Evolutionary conservation across 53 echinoderm and acorn worm genomes (phyloP).

Genomic region (Crossaster papposus): DNA sequence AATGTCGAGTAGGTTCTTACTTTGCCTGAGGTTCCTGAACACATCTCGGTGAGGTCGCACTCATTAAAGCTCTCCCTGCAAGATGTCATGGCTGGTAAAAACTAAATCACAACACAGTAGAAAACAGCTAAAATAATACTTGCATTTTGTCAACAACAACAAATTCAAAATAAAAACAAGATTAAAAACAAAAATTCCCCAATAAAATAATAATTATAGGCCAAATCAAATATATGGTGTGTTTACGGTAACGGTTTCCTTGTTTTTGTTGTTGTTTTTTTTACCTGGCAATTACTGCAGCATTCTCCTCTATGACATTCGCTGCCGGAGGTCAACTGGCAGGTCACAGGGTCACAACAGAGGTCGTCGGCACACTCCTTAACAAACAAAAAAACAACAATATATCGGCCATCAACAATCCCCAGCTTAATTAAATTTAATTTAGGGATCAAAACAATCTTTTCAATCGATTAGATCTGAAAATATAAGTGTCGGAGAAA

Average conservation of each 20-base stretch:
- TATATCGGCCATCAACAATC: background rate
- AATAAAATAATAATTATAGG: too few relatives aligned
- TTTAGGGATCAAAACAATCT: too few relatives aligned
- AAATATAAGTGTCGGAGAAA: too few relatives aligned
- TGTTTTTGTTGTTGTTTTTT: too few relatives aligned
- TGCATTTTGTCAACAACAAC: background rate
- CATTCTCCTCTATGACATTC: constrained; percentile 58
- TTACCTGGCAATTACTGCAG: constrained; percentile 67
- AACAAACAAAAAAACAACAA: too few relatives aligned
- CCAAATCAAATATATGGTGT: too few relatives aligned
- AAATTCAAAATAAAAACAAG: too few relatives aligned
- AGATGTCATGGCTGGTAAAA: constrained; percentile 27
- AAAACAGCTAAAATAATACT: background rate
- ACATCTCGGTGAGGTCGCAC: constrained; percentile 66
- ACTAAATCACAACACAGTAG: constrained; percentile 25
- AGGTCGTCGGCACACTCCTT: constrained; percentile 52
- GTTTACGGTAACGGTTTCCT: too few relatives aligned
- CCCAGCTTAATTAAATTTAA: too few relatives aligned
- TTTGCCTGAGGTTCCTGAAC: constrained; percentile 58
- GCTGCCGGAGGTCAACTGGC: constrained; percentile 58
- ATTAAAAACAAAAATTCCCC: too few relatives aligned
- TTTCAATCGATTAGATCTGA: too few relatives aligned
- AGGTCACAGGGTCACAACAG: constrained; percentile 66
- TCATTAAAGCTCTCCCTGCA: constrained; percentile 56
- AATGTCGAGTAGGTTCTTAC: too few relatives aligned